phyloP scores from a whole-genome alignment of 2,113 vertebrate genomes.

The Stigmatopora argus region DNA sequence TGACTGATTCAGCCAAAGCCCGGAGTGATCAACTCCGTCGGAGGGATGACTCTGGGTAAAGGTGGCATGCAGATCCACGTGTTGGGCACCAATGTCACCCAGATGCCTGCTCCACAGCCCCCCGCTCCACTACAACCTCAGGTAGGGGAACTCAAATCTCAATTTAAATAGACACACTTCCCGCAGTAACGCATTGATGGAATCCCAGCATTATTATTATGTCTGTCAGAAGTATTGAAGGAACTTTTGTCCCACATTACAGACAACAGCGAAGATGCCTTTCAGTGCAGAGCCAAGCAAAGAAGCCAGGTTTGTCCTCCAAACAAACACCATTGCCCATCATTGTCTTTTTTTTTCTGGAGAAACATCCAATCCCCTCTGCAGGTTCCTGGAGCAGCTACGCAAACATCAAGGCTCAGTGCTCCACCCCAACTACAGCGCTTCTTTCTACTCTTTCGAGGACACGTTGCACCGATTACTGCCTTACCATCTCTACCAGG shows the following conservation, averaged over 20 bases:
- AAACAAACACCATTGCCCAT: not conserved
- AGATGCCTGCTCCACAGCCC: slow-evolving; percentile 62
- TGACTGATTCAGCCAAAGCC: slow-evolving; percentile 71
- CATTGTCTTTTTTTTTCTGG: not conserved
- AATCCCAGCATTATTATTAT: too few species aligned
- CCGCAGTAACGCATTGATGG: too few species aligned
- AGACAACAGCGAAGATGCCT: slow-evolving; percentile 77
- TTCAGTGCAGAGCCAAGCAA: slow-evolving; percentile 85
- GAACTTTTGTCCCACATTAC: slow-evolving; percentile 23
- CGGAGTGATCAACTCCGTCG: slow-evolving; percentile 75
- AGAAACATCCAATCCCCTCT: not conserved
- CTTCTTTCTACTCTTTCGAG: slow-evolving; percentile 80
- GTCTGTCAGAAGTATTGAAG: not conserved
- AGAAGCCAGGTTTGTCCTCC: slow-evolving; percentile 80
- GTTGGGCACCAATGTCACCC: slow-evolving; percentile 58
- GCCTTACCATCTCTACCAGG: slow-evolving; percentile 95
- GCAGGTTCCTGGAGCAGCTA: slow-evolving; percentile 88
- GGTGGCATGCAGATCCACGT: slow-evolving; percentile 71
- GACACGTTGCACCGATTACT: slow-evolving; percentile 82
- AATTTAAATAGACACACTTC: not conserved
- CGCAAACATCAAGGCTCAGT: slow-evolving; percentile 87
- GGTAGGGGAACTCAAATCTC: slow-evolving; percentile 56
- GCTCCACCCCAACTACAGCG: slow-evolving; percentile 86
- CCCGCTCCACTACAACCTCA: slow-evolving; percentile 55
- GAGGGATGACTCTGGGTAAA: slow-evolving; percentile 65